Evolutionary conservation across 2,888 invertebrate genomes (phyloP).

Genomic region (Erebia aethiops): DNA sequence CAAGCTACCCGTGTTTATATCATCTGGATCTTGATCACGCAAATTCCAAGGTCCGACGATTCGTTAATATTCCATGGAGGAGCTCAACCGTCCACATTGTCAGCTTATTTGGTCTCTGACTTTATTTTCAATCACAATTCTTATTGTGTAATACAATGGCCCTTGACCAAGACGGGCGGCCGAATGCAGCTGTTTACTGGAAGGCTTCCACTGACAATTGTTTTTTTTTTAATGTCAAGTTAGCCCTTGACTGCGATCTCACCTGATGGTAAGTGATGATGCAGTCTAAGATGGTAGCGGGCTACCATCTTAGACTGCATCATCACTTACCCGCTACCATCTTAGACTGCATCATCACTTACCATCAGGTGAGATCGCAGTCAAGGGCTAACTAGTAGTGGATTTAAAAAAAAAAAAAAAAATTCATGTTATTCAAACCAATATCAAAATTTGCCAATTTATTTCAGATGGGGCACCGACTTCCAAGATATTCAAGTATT

Average conservation of each 20-base stretch:
- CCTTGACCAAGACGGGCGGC: constrained; percentile 44
- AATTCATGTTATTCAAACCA: no score
- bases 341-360: no score
- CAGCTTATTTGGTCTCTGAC: constrained; percentile 66
- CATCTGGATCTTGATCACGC: constrained; percentile 59
- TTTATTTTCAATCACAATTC: constrained; percentile 70
- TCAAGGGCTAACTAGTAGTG: no score
- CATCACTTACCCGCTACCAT: no score
- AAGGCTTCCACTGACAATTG: constrained; percentile 21
- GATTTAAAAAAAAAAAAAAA: no score
- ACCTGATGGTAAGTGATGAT: no score
- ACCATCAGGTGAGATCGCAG: no score
- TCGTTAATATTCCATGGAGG: constrained; percentile 65
- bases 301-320: no score
- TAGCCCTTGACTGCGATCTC: no score
- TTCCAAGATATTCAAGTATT: constrained; percentile 81
- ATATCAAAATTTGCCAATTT: background rate
- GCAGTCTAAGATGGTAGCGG: no score
- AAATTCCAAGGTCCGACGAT: constrained; percentile 54
- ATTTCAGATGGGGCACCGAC: constrained; percentile 82
- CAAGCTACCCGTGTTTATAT: constrained; percentile 41
- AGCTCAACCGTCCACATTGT: constrained; percentile 54
- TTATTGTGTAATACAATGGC: constrained; percentile 66
- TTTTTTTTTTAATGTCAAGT: no score
- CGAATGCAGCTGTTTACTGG: constrained; percentile 28